These are phyloP conservation scores for Alces alces DNA, from an alignment of 2,113 vertebrate genomes.

Conservation along the genomic window DNA sequence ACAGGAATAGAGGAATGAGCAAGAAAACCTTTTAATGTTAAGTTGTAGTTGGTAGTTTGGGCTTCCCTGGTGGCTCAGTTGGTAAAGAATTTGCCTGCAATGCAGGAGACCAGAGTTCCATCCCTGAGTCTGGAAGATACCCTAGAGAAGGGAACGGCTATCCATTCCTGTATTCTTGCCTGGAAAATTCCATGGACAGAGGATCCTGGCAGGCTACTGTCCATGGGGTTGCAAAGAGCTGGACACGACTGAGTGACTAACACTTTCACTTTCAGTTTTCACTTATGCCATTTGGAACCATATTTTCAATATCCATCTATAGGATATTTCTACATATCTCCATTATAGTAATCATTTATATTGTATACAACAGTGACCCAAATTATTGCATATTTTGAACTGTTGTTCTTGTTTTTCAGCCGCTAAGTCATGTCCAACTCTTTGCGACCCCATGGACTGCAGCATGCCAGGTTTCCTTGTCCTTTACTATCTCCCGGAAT, in stretches of 20 bases:
- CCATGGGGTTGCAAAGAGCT: not conserved
- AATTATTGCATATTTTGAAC: conserved; percentile 2
- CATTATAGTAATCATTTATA: not conserved
- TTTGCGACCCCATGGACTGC: not conserved
- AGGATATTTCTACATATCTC: not conserved
- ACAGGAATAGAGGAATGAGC: not conserved
- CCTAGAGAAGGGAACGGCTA: not conserved
- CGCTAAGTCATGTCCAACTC: not conserved
- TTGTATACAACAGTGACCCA: not conserved
- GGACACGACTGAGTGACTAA: not conserved
- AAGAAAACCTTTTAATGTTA: not conserved
- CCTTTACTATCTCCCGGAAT: not conserved
- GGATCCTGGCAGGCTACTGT: not conserved
- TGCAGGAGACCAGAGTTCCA: not conserved
- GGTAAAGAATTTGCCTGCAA: not conserved
- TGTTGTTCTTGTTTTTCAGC: not conserved
- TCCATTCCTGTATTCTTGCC: not conserved
- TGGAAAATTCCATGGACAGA: not conserved
- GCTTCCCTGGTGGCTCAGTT: not conserved
- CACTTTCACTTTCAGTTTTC: not conserved
- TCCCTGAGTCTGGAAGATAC: not conserved
- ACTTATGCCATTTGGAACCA: not conserved
- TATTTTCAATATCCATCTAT: not conserved
- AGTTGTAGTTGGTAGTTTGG: not conserved
- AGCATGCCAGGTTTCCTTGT: not conserved